phyloP scores from a whole-genome alignment of 2,797 vertebrate species.

The Gila robusta region DNA sequence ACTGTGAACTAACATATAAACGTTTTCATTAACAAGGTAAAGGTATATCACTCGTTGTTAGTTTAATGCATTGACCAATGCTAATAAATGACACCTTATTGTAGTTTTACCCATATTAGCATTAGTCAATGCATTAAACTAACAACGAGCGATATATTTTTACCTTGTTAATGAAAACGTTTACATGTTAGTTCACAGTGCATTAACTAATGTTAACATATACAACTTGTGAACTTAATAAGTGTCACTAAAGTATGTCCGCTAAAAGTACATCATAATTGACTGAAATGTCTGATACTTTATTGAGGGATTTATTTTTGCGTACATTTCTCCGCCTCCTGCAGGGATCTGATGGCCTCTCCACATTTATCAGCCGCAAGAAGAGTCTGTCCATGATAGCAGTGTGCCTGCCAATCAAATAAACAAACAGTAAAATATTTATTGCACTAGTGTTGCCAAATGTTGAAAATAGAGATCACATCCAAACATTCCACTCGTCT shows the following conservation, averaged over 20 bases:
- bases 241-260: background rate
- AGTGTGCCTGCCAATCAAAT: slow-evolving; percentile 83
- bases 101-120: no score
- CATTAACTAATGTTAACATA: background rate
- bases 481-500: background rate
- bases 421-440: background rate
- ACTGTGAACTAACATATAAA: no score
- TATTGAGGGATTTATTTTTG: slow-evolving; percentile 36
- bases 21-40: no score
- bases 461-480: background rate
- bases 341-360: slow-evolving; percentile 93
- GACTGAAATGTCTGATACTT: background rate
- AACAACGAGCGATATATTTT: no score
- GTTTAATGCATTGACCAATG: no score
- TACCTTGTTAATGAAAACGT: background rate
- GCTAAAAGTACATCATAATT: background rate
- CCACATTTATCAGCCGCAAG: slow-evolving; percentile 94
- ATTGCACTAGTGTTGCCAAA: background rate
- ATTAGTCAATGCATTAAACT: background rate
- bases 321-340: slow-evolving; percentile 96
- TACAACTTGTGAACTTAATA: no score
- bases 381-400: slow-evolving; percentile 95
- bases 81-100: no score
- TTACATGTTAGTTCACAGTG: background rate
- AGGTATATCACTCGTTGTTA: no score